Evolutionary conservation across 2,888 invertebrate genomes (phyloP).

Genomic region (Tridacna gigas): DNA sequence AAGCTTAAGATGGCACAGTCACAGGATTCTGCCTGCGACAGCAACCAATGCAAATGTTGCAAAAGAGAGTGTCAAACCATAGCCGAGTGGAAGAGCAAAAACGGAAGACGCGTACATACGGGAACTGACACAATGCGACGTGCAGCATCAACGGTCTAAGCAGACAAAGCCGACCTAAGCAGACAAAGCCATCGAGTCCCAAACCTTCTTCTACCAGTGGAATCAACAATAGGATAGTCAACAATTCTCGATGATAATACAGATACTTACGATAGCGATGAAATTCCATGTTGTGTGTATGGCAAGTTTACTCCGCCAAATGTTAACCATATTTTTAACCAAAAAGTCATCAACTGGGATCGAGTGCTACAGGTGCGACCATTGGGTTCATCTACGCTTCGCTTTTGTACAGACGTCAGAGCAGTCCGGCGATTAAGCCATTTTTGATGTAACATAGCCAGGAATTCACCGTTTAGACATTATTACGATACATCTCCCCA

Average conservation of each 20-base stretch:
- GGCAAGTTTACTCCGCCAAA: constrained; percentile 13
- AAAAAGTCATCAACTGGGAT: constrained; percentile 25
- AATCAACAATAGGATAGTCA: too few relatives aligned
- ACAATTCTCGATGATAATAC: background rate
- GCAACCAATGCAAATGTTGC: background rate
- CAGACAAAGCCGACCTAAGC: too few relatives aligned
- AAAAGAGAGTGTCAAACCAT: background rate
- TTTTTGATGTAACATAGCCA: too few relatives aligned
- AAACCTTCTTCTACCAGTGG: constrained; percentile 26
- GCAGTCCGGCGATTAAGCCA: background rate
- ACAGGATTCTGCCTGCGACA: background rate
- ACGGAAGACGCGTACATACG: constrained; percentile 11
- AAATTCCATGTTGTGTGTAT: constrained; percentile 26
- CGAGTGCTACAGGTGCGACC: constrained; percentile 12
- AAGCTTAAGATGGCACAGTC: background rate
- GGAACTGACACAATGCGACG: background rate
- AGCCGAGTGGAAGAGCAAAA: constrained; percentile 15
- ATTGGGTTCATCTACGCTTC: background rate
- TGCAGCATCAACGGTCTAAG: background rate
- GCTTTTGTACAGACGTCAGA: background rate
- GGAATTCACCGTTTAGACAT: too few relatives aligned
- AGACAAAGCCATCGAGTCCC: background rate
- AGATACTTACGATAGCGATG: background rate
- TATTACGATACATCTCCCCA: too few relatives aligned
- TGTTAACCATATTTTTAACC: background rate